Base-by-base conservation (phyloP, 1,140 invertebrate genomes). In the Drosophila aff. region DNA sequence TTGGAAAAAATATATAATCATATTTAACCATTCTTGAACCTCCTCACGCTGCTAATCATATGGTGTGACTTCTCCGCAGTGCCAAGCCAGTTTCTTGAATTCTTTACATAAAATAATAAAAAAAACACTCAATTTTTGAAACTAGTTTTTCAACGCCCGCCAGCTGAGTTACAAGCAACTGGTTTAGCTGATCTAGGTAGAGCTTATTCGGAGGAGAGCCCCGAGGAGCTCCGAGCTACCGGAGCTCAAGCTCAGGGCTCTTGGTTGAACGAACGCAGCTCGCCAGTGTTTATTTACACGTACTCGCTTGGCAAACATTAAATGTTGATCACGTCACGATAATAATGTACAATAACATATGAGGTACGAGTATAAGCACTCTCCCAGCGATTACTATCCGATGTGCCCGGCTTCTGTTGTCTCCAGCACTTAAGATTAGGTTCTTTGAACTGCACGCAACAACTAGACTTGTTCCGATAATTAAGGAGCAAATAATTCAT, bases 231-330 rank as follows among this genome's bases (percentile, higher is more conserved):
- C 52, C 13, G 52, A 69, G 38, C 59, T n/a, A 50, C 23, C 15
- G 21, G 21, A 44, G 31, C 13, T 52, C 44, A 59, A 38, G 79
- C 41, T 80, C 64, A 69, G 36, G 62, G 84, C 62, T 62, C 33
- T 44, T 53, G 64, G 83, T 87, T 87, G 83, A 83, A 87, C 79
- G 73, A 64, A 83, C 84, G 80, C 31, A 67, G 33, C 21, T 49
- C 43, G 36, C 18, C 21, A 36, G 11, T 38, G 11, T 55, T 58
- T 79, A 57, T 81, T 81, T 75, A 65, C 75, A 65, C 50, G 62
- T 28, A 75, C 71, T 46, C 55, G 62, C 74, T 55, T 33, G 28
- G 61, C 46, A 71, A 84, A 76, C 60, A 60, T 33, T 10, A 52
- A 65, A 73, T 53, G 58, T 81, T 62, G 63, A 77, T 77, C 59